Evolutionary conservation across 2,888 invertebrate genomes (phyloP).

Genomic region (Erpobdella octoculata): DNA sequence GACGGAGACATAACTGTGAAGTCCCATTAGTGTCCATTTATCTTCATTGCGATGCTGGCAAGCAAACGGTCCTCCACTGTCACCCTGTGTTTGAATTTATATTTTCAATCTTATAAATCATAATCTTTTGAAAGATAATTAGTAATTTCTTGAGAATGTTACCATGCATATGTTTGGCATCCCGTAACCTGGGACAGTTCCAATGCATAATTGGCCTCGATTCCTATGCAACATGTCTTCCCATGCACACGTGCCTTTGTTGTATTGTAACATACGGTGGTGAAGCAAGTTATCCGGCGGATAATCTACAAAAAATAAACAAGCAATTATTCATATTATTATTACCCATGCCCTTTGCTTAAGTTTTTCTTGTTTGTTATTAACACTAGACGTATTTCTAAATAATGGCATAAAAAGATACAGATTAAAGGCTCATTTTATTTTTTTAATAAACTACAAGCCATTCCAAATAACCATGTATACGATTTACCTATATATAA

Average conservation of each 20-base stretch:
- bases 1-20: constrained; percentile 19
- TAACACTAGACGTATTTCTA: too few species aligned
- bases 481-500: too few species aligned
- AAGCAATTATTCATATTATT: too few species aligned
- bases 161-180: not conserved
- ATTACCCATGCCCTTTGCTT: too few species aligned
- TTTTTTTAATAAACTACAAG: too few species aligned
- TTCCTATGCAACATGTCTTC: not conserved
- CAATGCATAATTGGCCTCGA: not conserved
- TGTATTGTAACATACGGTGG: not conserved
- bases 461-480: too few species aligned
- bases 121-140: not conserved
- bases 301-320: too few species aligned
- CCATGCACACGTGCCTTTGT: not conserved
- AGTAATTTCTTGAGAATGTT: too few species aligned
- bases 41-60: constrained; percentile 24
- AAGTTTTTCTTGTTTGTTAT: too few species aligned
- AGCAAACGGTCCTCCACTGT: constrained; percentile 26
- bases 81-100: constrained; percentile 12
- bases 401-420: too few species aligned
- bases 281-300: too few species aligned
- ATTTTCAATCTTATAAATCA: not conserved
- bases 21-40: constrained; percentile 19
- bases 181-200: not conserved
- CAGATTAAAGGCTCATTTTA: too few species aligned